Conservation (phyloP, 2,113 vertebrate genomes). For the Vombatus ursinus region DNA sequence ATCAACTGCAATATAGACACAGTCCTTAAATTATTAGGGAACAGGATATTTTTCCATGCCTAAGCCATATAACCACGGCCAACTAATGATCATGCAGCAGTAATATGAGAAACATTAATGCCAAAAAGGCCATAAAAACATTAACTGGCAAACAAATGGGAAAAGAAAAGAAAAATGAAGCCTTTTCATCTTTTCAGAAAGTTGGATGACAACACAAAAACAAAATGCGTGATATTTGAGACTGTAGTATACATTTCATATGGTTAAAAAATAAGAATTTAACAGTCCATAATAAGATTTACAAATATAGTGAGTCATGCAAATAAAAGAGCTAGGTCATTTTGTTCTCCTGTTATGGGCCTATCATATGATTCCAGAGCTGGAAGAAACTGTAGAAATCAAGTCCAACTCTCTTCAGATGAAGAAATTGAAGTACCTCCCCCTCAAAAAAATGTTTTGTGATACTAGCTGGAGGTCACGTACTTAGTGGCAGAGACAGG, state of each 20-base stretch:
- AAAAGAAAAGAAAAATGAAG: conserved; percentile 3
- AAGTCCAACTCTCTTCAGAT: background rate
- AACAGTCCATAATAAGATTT: background rate
- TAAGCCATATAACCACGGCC: background rate
- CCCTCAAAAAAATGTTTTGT: background rate
- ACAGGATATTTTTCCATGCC: background rate
- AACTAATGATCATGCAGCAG: background rate
- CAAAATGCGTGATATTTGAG: background rate
- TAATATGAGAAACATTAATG: background rate
- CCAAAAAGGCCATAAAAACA: background rate
- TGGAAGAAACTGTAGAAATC: background rate
- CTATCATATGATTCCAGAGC: background rate
- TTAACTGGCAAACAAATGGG: background rate
- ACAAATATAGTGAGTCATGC: background rate
- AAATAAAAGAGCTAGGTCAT: background rate
- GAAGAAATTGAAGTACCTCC: background rate
- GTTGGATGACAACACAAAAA: background rate
- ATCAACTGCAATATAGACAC: background rate
- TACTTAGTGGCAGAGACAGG: background rate
- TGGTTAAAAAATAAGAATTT: background rate
- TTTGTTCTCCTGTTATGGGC: background rate
- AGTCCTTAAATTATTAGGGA: background rate
- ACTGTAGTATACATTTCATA: background rate
- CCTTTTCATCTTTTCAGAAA: background rate
- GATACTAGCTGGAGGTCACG: background rate